Base-by-base conservation (phyloP, 2,113 vertebrate genomes). In the Tonatia bakeri region DNA sequence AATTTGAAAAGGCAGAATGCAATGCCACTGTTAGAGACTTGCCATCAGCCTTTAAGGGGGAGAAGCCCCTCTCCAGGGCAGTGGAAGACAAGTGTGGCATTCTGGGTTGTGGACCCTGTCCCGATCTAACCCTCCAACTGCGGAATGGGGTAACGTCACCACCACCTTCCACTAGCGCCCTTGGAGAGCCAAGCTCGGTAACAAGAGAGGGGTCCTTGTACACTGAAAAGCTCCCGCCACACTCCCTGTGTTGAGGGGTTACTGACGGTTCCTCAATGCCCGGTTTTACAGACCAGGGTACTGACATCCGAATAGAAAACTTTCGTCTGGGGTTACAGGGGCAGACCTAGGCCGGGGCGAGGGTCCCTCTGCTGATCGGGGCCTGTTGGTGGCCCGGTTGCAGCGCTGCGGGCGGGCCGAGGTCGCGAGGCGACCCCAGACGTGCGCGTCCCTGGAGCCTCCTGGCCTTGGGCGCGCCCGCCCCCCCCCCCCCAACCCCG, bases 1-100 rank as follows among this genome's bases (percentile, higher is more conserved):
- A 97, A 96, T 96, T 67, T 56, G 94, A 43, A 87, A 91, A 95
- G 73, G 94, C 96, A 89, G 90, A 89, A 90, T 50, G 90, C 94
- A 94, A 96, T 50, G 90, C 80, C 92, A 87, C 90, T 73, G 76
- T 52, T 38, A 19, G 87, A 59, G 90, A 75, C 47, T 52, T 91
- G 91, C 88, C 15, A 82, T 59, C 52, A 19, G 47, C 47, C 52
- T 86, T 36, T 4, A 3, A n/a, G 31, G 16, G 43, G 72, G 38
- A 28, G 40, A 65, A 76, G 67, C 73, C 89, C 47, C 73, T 73
- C 8, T 50, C 4, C 9, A 54, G 54, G 79, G 67, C 17, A 22
- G 38, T 13, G 79, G 33, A 40, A 73, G 54, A 36, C 80, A n/a
- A 3, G 22, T 5, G 43, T 5, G 73, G 40, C 3, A 12, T 4